Conservation (phyloP, 1,140 invertebrate species). For the Orussus abietinus region DNA sequence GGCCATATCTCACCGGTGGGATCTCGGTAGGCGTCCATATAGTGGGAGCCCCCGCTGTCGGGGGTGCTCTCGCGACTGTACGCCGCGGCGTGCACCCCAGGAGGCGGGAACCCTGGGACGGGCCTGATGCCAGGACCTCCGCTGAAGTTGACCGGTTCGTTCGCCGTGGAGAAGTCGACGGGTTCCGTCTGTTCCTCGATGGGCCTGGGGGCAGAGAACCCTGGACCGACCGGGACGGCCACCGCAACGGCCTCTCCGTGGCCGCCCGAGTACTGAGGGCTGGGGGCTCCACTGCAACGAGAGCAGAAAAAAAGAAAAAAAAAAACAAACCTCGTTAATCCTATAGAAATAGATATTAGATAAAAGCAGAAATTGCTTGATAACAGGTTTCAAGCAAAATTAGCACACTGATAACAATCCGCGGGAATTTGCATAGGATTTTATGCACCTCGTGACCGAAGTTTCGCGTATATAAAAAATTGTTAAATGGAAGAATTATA, state of each 20-base stretch:
- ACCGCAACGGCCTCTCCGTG: constrained; percentile 51
- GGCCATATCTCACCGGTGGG: constrained; percentile 69
- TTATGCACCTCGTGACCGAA: too few species aligned
- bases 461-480: too few species aligned
- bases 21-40: constrained; percentile 79
- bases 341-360: too few species aligned
- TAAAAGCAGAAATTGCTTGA: too few species aligned
- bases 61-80: constrained; percentile 81
- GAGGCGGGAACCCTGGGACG: constrained; percentile 50
- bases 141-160: constrained; percentile 63
- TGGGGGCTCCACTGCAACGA: constrained; percentile 56
- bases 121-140: constrained; percentile 55
- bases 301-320: constrained; percentile 10
- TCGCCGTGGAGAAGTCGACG: constrained; percentile 65
- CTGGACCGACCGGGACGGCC: constrained; percentile 43
- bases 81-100: constrained; percentile 54
- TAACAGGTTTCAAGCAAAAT: too few species aligned
- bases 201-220: constrained; percentile 47
- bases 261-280: constrained; percentile 58
- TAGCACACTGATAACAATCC: too few species aligned
- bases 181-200: constrained; percentile 66
- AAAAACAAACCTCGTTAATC: constrained; percentile 2
- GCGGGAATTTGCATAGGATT: too few species aligned
- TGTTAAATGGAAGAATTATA: too few species aligned
- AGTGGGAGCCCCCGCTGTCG: constrained; percentile 78